These are phyloP conservation scores for Etheostoma spectabile DNA, from an alignment of 2,113 vertebrate genomes.

Conservation along the genomic window DNA sequence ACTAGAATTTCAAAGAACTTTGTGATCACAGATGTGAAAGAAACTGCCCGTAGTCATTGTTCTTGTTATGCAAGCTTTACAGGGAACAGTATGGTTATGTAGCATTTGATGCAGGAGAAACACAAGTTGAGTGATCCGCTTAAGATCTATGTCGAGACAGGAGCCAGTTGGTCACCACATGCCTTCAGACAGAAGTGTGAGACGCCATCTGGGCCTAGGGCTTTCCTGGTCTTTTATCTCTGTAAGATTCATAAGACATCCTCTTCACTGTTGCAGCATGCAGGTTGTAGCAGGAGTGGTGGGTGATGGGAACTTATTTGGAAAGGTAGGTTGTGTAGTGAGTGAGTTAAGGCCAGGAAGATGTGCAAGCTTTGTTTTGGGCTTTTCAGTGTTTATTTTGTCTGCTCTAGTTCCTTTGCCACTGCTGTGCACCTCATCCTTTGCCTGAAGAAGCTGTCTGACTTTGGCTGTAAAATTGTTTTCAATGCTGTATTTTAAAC, in stretches of 20 bases:
- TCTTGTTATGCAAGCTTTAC: not conserved
- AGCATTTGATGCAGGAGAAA: constrained; percentile 6
- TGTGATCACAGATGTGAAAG: constrained; percentile 6
- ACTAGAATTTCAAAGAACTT: constrained; percentile 21
- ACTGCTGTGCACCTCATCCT: not conserved
- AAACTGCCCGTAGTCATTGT: not conserved
- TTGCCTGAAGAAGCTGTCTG: not conserved
- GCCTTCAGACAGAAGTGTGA: constrained; percentile 25
- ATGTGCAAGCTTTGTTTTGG: not conserved
- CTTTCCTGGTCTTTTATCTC: constrained; percentile 16
- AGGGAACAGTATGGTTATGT: not conserved
- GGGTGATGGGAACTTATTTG: constrained; percentile 15
- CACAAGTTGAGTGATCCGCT: constrained; percentile 31
- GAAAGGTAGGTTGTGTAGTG: constrained; percentile 8
- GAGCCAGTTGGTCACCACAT: constrained; percentile 47
- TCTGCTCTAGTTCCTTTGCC: not conserved
- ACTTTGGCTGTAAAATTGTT: constrained; percentile 5
- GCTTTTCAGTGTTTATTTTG: constrained; percentile 1
- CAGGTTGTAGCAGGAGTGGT: not conserved
- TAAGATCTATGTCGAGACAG: constrained; percentile 39
- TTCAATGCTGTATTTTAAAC: constrained; percentile 10
- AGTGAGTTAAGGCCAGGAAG: not conserved
- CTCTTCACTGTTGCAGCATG: not conserved
- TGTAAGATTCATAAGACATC: not conserved
- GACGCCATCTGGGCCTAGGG: constrained; percentile 38